Evolutionary conservation across 2,113 vertebrate species (phyloP).

Genomic region (Gadus chalcogrammus): DNA sequence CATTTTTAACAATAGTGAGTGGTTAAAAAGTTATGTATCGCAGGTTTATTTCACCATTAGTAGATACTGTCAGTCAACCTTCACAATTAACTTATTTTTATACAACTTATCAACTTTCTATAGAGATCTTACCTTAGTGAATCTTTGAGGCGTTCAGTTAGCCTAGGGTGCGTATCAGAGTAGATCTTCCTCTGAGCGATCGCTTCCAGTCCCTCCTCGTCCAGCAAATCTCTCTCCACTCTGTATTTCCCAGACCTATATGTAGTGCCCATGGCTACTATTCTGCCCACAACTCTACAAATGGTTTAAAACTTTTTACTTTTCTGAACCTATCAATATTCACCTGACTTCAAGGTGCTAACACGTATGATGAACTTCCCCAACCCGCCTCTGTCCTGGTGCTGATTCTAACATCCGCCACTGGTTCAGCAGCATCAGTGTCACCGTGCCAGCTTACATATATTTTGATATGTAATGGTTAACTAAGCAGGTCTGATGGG

Average conservation of each 20-base stretch:
- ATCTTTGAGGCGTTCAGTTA: constrained; percentile 54
- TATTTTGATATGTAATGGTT: constrained; percentile 49
- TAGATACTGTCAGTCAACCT: too few relatives aligned
- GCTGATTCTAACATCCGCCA: not conserved
- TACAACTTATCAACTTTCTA: too few relatives aligned
- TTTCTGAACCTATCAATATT: not conserved
- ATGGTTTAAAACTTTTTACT: not conserved
- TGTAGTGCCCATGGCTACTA: constrained; percentile 41
- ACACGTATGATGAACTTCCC: not conserved
- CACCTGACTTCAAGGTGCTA: not conserved
- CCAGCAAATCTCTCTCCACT: constrained; percentile 71
- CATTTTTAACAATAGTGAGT: too few relatives aligned
- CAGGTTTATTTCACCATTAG: too few relatives aligned
- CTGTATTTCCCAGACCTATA: constrained; percentile 45
- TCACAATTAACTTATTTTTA: too few relatives aligned
- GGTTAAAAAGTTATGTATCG: too few relatives aligned
- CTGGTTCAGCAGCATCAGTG: not conserved
- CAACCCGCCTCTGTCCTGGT: too few relatives aligned
- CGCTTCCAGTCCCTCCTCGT: constrained; percentile 81
- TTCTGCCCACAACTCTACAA: constrained; percentile 5
- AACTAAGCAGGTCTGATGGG: constrained; percentile 45
- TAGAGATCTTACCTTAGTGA: constrained; percentile 60
- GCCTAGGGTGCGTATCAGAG: constrained; percentile 32
- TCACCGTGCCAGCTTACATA: constrained; percentile 1
- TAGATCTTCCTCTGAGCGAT: constrained; percentile 65